Conservation (phyloP, 1,140 invertebrate species). For the Neuroterus valhalla region DNA sequence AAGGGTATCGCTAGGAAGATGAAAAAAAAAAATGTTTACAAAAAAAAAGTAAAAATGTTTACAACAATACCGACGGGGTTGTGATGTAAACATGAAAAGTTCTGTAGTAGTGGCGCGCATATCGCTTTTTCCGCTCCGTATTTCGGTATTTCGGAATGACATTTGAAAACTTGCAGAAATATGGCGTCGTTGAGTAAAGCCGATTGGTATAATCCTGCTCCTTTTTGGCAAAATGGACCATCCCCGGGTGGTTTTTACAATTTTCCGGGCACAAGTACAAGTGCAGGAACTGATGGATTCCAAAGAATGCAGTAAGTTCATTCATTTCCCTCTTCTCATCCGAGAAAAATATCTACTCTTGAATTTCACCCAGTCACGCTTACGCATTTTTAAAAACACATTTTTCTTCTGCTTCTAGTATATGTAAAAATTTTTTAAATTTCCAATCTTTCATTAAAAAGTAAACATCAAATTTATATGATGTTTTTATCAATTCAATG, state of each 20-base stretch:
- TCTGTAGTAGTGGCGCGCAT: no score
- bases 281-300: slow-evolving; percentile 65
- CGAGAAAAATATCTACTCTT: not conserved
- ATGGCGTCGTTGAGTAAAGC: slow-evolving; percentile 60
- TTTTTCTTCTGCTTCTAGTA: not conserved
- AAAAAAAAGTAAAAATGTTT: no score
- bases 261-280: slow-evolving; percentile 76
- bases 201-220: slow-evolving; percentile 58
- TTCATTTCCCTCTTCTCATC: not conserved
- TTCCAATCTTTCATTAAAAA: not conserved
- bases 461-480: no score
- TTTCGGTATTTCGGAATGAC: not conserved
- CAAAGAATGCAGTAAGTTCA: slow-evolving; percentile 81
- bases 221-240: slow-evolving; percentile 82
- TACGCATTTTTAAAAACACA: not conserved
- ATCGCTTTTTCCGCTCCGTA: no score
- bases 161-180: slow-evolving; percentile 41
- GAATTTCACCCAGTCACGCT: not conserved
- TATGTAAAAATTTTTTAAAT: not conserved
- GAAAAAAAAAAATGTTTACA: no score
- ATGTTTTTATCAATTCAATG: no score
- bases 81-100: no score
- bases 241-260: slow-evolving; percentile 82
- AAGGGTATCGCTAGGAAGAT: no score
- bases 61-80: no score